phyloP scores from a whole-genome alignment of 2,113 vertebrate genomes.

The Erinaceus europaeus region DNA sequence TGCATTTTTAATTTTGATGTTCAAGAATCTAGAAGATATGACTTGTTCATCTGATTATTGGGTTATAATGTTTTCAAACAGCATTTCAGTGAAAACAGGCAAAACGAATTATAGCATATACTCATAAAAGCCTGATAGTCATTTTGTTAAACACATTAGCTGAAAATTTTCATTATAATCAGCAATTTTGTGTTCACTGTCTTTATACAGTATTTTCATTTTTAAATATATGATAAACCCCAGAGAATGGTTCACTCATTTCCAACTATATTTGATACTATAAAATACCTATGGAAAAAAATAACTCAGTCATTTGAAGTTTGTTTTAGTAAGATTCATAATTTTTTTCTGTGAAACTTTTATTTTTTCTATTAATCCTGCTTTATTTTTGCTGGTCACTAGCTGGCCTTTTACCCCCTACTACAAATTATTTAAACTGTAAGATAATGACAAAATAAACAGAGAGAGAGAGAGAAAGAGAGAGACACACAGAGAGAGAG shows the following conservation, averaged over 20 bases:
- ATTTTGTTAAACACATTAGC: background rate
- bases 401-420: constrained; percentile 55
- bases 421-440: constrained; percentile 51
- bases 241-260: background rate
- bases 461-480: no score
- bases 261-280: constrained; percentile 42
- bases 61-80: background rate
- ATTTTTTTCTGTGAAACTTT: constrained; percentile 24
- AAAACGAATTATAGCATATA: background rate
- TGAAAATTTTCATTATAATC: background rate
- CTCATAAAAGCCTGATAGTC: background rate
- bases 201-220: background rate
- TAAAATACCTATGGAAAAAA: constrained; percentile 49
- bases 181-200: background rate
- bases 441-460: constrained; percentile 69
- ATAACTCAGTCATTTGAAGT: constrained; percentile 19
- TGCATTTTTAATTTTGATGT: background rate
- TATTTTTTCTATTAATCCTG: background rate
- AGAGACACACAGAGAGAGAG: no score
- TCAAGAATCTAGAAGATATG: background rate
- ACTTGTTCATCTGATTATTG: background rate
- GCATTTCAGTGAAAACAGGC: background rate
- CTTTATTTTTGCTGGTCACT: constrained; percentile 53
- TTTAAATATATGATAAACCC: background rate
- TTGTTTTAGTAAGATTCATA: constrained; percentile 51